Evolutionary conservation across 1,140 invertebrate genomes (phyloP).

Genomic region (Dreissena rostriformis): DNA sequence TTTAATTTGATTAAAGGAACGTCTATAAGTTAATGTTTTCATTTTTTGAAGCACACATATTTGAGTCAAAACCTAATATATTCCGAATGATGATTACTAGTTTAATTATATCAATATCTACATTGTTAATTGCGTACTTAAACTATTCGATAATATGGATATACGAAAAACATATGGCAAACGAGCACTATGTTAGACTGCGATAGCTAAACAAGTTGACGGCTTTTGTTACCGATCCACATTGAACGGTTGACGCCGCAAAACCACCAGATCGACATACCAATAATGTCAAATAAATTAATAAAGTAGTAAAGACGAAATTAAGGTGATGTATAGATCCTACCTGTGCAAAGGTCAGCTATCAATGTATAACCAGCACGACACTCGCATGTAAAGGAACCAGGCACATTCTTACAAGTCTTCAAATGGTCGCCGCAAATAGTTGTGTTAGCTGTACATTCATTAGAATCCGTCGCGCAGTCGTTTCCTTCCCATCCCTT

Average conservation of each 20-base stretch:
- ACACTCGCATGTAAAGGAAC: conserved; percentile 20
- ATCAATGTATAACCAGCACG: not conserved
- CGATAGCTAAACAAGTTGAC: not conserved
- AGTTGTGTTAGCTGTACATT: conserved; percentile 2
- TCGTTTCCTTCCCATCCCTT: not conserved
- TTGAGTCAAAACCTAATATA: not conserved
- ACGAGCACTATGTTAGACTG: not conserved
- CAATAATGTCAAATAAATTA: not conserved
- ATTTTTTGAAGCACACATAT: not conserved
- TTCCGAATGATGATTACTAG: too few species aligned
- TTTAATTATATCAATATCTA: too few species aligned
- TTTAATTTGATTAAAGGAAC: too few species aligned
- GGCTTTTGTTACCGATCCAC: not conserved
- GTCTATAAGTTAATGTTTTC: not conserved
- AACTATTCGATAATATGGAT: too few species aligned
- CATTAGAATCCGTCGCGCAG: conserved; percentile 3
- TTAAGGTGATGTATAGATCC: not conserved
- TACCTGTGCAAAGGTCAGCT: conserved; percentile 12
- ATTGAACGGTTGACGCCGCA: not conserved
- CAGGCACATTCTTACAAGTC: not conserved
- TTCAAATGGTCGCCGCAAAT: not conserved
- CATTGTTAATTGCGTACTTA: too few species aligned
- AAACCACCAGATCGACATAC: not conserved
- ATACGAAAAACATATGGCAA: not conserved
- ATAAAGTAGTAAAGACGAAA: not conserved